Evolutionary conservation across 2,888 invertebrate genomes (phyloP).

Genomic region (Mesorhabditis spiculigera): DNA sequence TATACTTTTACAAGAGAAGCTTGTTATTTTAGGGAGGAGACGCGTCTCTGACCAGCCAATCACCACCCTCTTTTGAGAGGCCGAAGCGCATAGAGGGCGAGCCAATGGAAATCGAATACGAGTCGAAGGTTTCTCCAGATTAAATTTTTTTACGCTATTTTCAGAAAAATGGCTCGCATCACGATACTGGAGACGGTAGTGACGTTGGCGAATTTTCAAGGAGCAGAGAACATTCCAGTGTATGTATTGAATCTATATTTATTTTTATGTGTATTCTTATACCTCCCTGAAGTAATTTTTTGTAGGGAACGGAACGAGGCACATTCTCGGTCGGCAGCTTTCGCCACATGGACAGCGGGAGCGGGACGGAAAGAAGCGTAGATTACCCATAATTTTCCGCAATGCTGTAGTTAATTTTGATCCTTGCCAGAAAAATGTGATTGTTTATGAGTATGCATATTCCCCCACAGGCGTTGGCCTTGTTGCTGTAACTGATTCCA

Average conservation of each 20-base stretch:
- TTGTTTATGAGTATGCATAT: too few relatives aligned
- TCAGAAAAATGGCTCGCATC: neutral
- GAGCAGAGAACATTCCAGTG: too few relatives aligned
- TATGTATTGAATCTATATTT: too few relatives aligned
- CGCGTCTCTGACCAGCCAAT: neutral
- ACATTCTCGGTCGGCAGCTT: constrained; percentile 32
- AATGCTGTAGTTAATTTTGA: neutral
- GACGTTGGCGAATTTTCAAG: neutral
- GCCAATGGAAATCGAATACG: neutral
- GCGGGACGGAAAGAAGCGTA: constrained; percentile 25
- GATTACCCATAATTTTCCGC: neutral
- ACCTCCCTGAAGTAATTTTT: too few relatives aligned
- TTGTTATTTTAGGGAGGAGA: too few relatives aligned
- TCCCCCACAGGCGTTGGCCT: too few relatives aligned
- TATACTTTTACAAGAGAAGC: too few relatives aligned
- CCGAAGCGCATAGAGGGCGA: neutral
- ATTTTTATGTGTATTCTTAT: too few relatives aligned
- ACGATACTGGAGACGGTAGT: neutral
- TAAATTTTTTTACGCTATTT: neutral
- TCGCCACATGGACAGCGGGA: constrained; percentile 39
- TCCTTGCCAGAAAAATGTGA: neutral
- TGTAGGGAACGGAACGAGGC: constrained; percentile 14
- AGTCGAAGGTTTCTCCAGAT: neutral
- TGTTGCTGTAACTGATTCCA: too few relatives aligned
- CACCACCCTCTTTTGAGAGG: neutral